Base-by-base conservation (phyloP, 92 coral and sea anemone genomes). In the Palythoa caribaeorum region DNA sequence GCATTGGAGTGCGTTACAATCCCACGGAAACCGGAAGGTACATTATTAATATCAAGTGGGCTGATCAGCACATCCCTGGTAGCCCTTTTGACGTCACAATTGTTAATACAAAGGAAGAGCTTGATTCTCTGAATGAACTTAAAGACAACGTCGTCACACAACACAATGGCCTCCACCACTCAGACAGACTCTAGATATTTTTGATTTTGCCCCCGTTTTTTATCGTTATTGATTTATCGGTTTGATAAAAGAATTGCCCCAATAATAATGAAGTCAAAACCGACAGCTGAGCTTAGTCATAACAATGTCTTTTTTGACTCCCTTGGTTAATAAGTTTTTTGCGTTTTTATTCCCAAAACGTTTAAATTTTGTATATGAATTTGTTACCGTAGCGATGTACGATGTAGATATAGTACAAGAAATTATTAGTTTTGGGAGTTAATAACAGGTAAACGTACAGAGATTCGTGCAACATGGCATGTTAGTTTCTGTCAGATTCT, bases 21-120 rank as follows among this genome's bases (percentile, higher is more conserved):
- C 98, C 99, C 40, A 92, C 95, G 48, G 99, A 97, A 55, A 73
- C 88, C 36, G 99, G 99, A 17, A 95, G 99, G 12, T 97, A 97
- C 88, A 94, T 93, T 17, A 91, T 97, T 57, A 97, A 96, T 88
- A 91, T 97, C 72, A 95, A 94, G 87, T 97, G 99, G 99, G 99
- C 96, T 17, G 99, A 97, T 63, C 92, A 97, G 53, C 98, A 95
- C 73, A 93, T 95, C 70, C 97, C 97, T 3, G 97, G 96, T 7
- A 97, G 99, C 50, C 98, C 99, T 9, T 97, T 93, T 69, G 95
- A 92, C 83, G 96, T 97, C 37, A 91, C 94, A 17, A 88, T 97
- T 19, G 97, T 94, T 14, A 95, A 89, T 44, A 93, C 98, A 7
- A 90, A 89, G 83, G 93, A 95, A 51, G 99, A 97, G 78, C 93